Conservation (phyloP, 2,888 invertebrate genomes). For the Timema podura region DNA sequence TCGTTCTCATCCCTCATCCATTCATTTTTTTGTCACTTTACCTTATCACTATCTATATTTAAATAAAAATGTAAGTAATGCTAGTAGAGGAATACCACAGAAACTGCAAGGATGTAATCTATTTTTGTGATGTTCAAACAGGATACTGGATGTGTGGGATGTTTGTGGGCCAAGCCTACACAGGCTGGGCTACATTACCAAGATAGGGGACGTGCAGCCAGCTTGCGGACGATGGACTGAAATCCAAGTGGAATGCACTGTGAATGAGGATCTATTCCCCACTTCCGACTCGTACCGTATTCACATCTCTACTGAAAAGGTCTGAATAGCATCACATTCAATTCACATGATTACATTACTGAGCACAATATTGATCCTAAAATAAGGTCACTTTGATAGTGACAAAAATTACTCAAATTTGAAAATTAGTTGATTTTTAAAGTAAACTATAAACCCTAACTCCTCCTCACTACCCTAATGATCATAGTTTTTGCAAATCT, state of each 20-base stretch:
- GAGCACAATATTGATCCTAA: no score
- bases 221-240: constrained; percentile 43
- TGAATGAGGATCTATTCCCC: constrained; percentile 49
- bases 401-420: no score
- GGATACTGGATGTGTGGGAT: constrained; percentile 52
- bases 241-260: constrained; percentile 51
- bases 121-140: constrained; percentile 28
- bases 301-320: constrained; percentile 49
- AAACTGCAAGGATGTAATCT: no score
- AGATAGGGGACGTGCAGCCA: constrained; percentile 47
- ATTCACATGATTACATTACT: background rate
- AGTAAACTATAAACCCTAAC: no score
- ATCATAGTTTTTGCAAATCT: background rate
- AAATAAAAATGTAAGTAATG: no score
- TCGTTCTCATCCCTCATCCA: no score
- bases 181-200: constrained; percentile 47
- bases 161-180: constrained; percentile 47
- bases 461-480: background rate
- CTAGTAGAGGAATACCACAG: no score
- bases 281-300: constrained; percentile 50
- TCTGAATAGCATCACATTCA: constrained; percentile 30
- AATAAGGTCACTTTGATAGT: no score
- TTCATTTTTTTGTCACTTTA: no score
- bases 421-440: no score
- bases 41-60: no score